Evolutionary conservation across 37 sponge, comb jelly and placozoan genomes (phyloP).

Genomic region (Mnemiopsis leidyi): DNA sequence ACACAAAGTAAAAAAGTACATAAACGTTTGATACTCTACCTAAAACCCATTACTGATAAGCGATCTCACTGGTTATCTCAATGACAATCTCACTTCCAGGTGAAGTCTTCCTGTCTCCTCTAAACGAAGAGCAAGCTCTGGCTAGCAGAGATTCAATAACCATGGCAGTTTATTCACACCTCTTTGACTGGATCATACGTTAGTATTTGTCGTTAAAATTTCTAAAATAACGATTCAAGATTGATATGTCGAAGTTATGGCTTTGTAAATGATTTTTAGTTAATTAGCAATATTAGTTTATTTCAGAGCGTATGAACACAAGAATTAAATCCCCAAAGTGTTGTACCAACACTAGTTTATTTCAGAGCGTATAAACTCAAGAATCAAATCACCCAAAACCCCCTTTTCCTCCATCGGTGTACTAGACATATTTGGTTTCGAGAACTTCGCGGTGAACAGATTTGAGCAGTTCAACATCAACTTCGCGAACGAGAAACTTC

Average conservation of each 20-base stretch:
- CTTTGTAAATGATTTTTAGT: too few relatives aligned
- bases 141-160: slow-evolving; percentile 89
- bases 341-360: too few relatives aligned
- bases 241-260: too few relatives aligned
- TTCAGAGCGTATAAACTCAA: slow-evolving; percentile 47
- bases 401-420: slow-evolving; percentile 85
- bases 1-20: too few relatives aligned
- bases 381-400: slow-evolving; percentile 60
- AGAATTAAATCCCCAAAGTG: slow-evolving; percentile 63
- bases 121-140: slow-evolving; percentile 81
- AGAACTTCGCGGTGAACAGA: slow-evolving; percentile 89
- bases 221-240: slow-evolving; percentile 70
- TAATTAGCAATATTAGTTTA: too few relatives aligned
- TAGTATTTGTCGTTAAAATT: slow-evolving; percentile 7
- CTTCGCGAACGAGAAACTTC: slow-evolving; percentile 99
- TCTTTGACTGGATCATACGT: slow-evolving; percentile 81
- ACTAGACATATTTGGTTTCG: slow-evolving; percentile 98
- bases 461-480: slow-evolving; percentile 99
- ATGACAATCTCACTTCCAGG: too few relatives aligned
- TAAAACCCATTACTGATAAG: too few relatives aligned
- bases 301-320: slow-evolving; percentile 40
- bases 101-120: slow-evolving; percentile 93
- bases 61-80: too few relatives aligned
- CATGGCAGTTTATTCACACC: slow-evolving; percentile 87
- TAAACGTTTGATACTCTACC: too few relatives aligned